Conservation (phyloP, 1,140 invertebrate genomes). For the Apis laboriosa region DNA sequence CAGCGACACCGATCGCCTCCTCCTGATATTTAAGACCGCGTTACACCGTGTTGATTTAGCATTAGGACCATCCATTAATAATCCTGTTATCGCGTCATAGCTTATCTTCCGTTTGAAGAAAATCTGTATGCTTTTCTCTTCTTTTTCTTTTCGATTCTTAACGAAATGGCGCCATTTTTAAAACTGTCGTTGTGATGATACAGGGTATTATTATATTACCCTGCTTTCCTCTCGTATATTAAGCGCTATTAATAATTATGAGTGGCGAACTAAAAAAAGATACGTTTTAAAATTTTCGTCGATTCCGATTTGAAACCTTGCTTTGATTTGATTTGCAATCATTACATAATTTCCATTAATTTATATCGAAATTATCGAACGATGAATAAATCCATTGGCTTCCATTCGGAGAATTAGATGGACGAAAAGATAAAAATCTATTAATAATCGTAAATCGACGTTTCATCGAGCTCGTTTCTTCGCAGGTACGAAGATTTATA, state of each 20-base stretch:
- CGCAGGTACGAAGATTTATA: slow-evolving; percentile 1
- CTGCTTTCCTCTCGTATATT: background rate
- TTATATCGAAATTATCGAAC: too few species aligned
- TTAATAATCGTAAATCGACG: slow-evolving; percentile 24
- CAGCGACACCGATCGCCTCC: background rate
- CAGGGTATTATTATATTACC: background rate
- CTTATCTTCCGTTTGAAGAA: background rate
- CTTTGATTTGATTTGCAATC: background rate
- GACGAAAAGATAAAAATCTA: background rate
- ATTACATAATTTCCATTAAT: background rate
- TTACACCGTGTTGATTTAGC: background rate
- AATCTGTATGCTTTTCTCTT: background rate
- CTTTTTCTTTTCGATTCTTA: background rate
- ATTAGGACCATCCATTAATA: background rate
- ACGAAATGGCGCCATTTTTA: slow-evolving; percentile 5
- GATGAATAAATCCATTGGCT: background rate
- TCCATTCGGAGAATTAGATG: background rate
- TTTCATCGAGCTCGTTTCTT: slow-evolving; percentile 8
- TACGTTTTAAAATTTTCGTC: background rate
- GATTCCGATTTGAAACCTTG: background rate
- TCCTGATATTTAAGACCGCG: slow-evolving; percentile 10
- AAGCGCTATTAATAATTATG: background rate
- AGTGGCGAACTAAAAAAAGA: background rate
- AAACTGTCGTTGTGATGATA: slow-evolving; percentile 7
- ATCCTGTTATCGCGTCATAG: too few species aligned